phyloP scores from a whole-genome alignment of 2,113 vertebrate species.

The Gobius niger region DNA sequence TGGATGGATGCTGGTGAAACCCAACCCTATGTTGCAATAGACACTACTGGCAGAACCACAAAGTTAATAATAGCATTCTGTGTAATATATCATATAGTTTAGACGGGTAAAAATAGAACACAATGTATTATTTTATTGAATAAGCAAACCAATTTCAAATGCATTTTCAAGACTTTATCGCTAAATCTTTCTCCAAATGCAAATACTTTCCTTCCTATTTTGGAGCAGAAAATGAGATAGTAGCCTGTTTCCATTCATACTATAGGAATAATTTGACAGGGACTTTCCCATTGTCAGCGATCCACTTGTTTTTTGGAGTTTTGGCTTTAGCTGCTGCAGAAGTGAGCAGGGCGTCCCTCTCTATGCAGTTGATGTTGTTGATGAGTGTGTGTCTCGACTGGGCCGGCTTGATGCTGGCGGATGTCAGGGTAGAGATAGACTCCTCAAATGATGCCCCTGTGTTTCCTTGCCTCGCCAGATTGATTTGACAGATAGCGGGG shows the following conservation, averaged over 20 bases:
- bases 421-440: constrained; percentile 75
- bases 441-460: constrained; percentile 70
- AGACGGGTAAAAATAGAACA: too few species aligned
- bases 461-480: constrained; percentile 77
- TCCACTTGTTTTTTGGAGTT: constrained; percentile 41
- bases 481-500: constrained; percentile 60
- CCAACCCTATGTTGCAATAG: constrained; percentile 24
- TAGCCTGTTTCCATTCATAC: constrained; percentile 1
- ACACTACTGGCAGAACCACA: background rate
- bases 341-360: constrained; percentile 35
- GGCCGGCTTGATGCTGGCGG: constrained; percentile 70
- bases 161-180: too few species aligned
- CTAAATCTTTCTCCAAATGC: constrained; percentile 13
- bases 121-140: too few species aligned
- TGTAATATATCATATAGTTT: background rate
- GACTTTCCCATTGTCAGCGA: constrained; percentile 48
- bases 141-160: too few species aligned
- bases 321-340: constrained; percentile 15
- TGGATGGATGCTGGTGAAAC: constrained; percentile 24
- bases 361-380: constrained; percentile 12
- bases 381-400: constrained; percentile 59
- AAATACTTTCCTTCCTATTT: constrained; percentile 37
- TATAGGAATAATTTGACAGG: constrained; percentile 33
- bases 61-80: background rate
- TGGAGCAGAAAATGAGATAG: constrained; percentile 20